Conservation (phyloP, 2,797 vertebrate species). For the Aratinga solstitialis region DNA sequence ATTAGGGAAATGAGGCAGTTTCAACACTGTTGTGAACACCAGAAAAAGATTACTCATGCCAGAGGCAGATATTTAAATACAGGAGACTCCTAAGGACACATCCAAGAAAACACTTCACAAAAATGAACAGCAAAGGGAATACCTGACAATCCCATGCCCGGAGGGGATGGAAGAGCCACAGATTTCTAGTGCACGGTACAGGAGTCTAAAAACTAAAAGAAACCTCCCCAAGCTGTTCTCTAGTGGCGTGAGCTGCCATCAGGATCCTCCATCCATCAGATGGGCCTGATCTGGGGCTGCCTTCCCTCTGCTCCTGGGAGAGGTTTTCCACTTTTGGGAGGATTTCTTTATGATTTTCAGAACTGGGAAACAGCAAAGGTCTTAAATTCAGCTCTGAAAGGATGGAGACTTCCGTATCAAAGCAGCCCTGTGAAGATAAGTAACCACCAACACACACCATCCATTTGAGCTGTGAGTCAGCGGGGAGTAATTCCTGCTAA, state of each 20-base stretch:
- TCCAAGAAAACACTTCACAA: not conserved
- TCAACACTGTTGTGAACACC: not conserved
- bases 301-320: not conserved
- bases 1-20: not conserved
- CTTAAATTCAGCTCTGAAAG: not conserved
- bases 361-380: accelerated
- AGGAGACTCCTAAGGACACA: not conserved
- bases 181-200: not conserved
- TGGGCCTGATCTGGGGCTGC: accelerated
- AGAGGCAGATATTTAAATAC: not conserved
- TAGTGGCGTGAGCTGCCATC: not conserved
- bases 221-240: not conserved
- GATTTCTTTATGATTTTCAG: not conserved
- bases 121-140: not conserved
- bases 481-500: not conserved
- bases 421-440: not conserved
- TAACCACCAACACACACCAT: not conserved
- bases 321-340: not conserved
- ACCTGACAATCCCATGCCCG: not conserved
- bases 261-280: not conserved
- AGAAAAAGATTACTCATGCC: not conserved
- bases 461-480: not conserved
- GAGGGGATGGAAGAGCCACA: not conserved
- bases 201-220: not conserved
- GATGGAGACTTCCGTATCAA: not conserved